Conservation (phyloP, 2,113 vertebrate species). For the Scopus umbretta region DNA sequence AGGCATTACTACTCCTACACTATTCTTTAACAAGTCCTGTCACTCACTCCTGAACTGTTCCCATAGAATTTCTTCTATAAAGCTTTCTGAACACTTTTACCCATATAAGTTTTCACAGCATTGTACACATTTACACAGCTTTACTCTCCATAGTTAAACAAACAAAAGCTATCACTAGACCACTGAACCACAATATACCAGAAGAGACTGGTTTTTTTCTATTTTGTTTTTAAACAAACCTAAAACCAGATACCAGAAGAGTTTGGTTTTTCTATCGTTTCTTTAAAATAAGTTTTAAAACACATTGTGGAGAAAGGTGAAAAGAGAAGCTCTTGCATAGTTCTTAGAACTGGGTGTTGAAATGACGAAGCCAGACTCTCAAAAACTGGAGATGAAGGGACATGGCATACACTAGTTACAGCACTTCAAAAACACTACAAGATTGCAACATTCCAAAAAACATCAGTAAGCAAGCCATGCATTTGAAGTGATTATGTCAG, state of each 20-base stretch:
- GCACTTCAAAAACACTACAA: background rate
- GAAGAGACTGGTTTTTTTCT: background rate
- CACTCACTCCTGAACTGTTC: background rate
- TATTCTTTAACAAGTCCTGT: background rate
- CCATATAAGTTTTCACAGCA: background rate
- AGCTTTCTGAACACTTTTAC: background rate
- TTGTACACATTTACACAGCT: background rate
- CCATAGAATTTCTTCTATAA: background rate
- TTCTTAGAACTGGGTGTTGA: background rate
- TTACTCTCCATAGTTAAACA: background rate
- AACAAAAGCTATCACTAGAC: background rate
- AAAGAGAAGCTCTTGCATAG: background rate
- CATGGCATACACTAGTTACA: background rate
- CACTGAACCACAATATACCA: background rate
- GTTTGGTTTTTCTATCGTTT: background rate
- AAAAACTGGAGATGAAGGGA: background rate
- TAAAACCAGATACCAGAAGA: background rate
- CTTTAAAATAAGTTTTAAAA: background rate
- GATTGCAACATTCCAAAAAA: background rate
- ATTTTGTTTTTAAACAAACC: background rate
- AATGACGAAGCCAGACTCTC: background rate
- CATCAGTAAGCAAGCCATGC: background rate
- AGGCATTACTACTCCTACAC: background rate
- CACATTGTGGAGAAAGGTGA: background rate
- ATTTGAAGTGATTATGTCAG: background rate